Evolutionary conservation across 1,140 invertebrate species (phyloP), one percentile per base, ranked within the genome.

Genomic region (Dolichoris vasculosae): DNA sequence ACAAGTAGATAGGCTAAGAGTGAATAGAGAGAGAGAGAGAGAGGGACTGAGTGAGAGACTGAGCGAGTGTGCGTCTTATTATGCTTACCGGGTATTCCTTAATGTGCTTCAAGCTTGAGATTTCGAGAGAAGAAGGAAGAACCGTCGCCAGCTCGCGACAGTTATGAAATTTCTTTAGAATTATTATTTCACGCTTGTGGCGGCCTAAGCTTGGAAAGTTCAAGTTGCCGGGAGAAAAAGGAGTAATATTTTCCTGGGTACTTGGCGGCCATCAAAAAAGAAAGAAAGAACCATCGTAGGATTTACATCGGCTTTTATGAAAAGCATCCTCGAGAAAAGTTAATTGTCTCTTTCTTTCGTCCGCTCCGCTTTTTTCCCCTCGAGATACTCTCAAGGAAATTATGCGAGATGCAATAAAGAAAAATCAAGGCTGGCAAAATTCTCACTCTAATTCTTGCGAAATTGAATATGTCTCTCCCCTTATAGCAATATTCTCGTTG

Each of bases 131-230:
- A 32, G 67, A 69, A n/a, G 51, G 38, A 46, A 55, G 2, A 8
- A 26, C 17, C 6, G 43, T 15, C 20, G 67, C 46, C 23, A 35
- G 32, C 13, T 6, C n/a, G 73, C 86, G 88, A 93, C 92, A 92
- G 91, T 93, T 93, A 93, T 93, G 91, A 93, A 93, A 92, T 91
- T 92, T 91, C 91, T 91, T 91, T 89, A 91, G 88, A 93, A 92
- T 93, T 93, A 92, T 92, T 93, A 93, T 93, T 92, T 89, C 90
- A 87, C 88, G 87, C 88, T 23, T 26, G 59, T 46, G 9, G n/a
- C 63, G 78, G 87, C 87, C 90, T 90, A 90, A 90, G 89, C 89
- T 86, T 13, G 71, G 17, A 32, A 35, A 38, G 3, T 35, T 35
- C 55, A 38, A 55, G n/a, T 46, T 46, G 63, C 64, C 51, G 3